phyloP scores from a whole-genome alignment of 2,888 invertebrate species.

The Eremobia ochroleuca region DNA sequence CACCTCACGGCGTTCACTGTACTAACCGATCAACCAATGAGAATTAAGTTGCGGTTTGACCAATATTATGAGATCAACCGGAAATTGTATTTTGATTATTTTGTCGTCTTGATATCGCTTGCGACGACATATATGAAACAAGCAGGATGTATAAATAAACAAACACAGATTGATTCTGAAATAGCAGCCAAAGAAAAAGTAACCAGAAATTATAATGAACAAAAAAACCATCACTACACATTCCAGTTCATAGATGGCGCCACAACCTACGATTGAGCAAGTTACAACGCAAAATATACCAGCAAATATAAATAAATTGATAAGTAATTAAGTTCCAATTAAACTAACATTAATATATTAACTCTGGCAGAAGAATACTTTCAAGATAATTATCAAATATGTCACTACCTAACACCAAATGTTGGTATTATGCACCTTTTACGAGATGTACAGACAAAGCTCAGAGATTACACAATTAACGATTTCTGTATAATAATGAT shows the following conservation, averaged over 20 bases:
- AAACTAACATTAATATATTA: constrained; percentile 10
- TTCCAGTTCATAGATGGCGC: constrained; percentile 13
- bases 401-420: neutral
- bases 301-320: neutral
- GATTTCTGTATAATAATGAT: neutral
- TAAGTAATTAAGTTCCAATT: neutral
- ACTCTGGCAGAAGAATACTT: neutral
- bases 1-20: no score
- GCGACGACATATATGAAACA: neutral
- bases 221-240: constrained; percentile 3
- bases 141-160: neutral
- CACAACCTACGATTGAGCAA: neutral
- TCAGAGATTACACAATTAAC: neutral
- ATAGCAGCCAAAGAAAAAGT: neutral
- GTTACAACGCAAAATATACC: neutral
- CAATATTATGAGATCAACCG: no score
- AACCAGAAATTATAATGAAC: neutral
- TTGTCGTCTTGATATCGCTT: no score
- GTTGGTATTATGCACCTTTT: constrained; percentile 8
- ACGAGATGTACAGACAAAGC: neutral
- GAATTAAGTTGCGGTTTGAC: no score
- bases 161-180: constrained; percentile 3
- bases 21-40: no score
- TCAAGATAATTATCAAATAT: neutral
- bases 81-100: no score